These are phyloP conservation scores for Nephrotoma flavescens DNA, from an alignment of 2,888 invertebrate genomes.

Conservation along the genomic window DNA sequence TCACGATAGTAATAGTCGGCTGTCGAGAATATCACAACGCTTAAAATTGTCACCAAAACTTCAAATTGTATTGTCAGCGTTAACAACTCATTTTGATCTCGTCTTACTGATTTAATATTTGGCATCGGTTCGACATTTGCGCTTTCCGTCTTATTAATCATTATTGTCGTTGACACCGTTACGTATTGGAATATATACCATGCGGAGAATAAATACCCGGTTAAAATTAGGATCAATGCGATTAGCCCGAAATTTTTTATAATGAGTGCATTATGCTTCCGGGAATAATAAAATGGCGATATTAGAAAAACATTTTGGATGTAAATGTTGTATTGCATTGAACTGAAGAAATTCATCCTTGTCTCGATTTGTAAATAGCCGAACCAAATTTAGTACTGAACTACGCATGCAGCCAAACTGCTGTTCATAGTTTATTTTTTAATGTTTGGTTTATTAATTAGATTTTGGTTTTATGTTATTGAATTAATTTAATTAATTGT, in stretches of 20 bases:
- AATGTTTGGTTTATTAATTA: too few relatives aligned
- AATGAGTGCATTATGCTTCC: not conserved
- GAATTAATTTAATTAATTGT: too few relatives aligned
- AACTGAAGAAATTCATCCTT: not conserved
- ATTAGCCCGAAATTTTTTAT: not conserved
- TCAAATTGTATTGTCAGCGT: not conserved
- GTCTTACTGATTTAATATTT: not conserved
- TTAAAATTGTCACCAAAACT: not conserved
- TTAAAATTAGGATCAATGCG: not conserved
- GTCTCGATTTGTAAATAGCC: not conserved
- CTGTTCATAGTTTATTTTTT: too few relatives aligned
- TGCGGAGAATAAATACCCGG: not conserved
- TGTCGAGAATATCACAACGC: not conserved
- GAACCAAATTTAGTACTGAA: not conserved
- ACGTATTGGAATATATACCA: not conserved
- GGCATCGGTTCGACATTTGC: not conserved
- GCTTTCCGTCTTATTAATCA: not conserved
- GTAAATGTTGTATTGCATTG: not conserved
- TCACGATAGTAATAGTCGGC: not conserved
- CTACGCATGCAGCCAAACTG: too few relatives aligned
- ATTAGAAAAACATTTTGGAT: not conserved
- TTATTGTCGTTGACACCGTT: not conserved
- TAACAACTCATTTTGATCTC: not conserved
- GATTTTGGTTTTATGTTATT: too few relatives aligned
- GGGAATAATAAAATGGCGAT: not conserved